Percentiles rank a stretch among this genome's conserved stretches.
phyloP scores from a whole-genome alignment of 2,113 vertebrate genomes.

The Psittacus erithacus region DNA sequence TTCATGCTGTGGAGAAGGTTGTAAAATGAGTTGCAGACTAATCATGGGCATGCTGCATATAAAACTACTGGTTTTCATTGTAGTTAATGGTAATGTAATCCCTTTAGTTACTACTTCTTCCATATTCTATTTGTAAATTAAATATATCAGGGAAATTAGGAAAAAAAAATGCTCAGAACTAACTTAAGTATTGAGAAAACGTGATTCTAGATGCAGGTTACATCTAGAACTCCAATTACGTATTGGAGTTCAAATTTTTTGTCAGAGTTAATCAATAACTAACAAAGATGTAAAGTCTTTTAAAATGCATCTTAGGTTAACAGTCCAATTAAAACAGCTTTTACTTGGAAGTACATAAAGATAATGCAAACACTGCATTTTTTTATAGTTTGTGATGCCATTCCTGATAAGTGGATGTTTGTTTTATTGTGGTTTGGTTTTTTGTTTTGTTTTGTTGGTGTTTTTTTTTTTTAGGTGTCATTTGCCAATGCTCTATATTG shows the following conservation, averaged over 20 bases:
- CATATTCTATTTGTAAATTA: not conserved
- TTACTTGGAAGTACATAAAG: not conserved
- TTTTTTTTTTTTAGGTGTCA: slow-evolving; percentile 83
- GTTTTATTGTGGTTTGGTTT: not conserved
- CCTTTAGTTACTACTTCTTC: not conserved
- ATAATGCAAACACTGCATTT: not conserved
- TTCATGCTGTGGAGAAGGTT: not conserved
- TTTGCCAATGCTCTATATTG: slow-evolving; percentile 97
- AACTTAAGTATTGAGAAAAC: not conserved
- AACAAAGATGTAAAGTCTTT: not conserved
- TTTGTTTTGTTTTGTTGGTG: not conserved
- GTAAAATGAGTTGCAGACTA: not conserved
- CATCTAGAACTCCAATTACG: not conserved
- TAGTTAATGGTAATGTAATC: not conserved
- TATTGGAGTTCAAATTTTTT: not conserved
- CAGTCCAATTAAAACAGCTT: not conserved
- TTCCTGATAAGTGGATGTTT: not conserved
- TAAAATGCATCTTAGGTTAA: not conserved
- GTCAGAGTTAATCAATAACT: not conserved
- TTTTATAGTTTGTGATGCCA: not conserved
- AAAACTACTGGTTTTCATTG: not conserved
- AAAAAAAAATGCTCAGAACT: not conserved
- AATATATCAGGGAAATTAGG: not conserved
- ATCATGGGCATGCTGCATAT: not conserved
- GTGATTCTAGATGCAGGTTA: not conserved